Conservation (phyloP, 2,113 vertebrate genomes). For the Barnardius zonarius region DNA sequence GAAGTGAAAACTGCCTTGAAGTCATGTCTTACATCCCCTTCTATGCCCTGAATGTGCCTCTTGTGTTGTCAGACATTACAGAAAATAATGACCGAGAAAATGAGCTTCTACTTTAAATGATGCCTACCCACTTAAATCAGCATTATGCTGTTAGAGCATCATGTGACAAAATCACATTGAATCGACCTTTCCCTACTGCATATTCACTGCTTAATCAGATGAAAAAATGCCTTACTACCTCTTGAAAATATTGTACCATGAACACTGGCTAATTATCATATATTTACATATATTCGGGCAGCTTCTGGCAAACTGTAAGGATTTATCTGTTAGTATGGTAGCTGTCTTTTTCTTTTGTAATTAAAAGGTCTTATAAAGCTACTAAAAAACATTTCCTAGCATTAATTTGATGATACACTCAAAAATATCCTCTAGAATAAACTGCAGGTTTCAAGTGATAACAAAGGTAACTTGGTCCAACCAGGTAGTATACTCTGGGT, state of each 20-base stretch:
- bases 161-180: conserved; percentile 25
- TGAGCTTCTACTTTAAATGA: conserved; percentile 43
- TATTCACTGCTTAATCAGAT: conserved; percentile 55
- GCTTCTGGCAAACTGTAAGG: background rate
- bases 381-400: background rate
- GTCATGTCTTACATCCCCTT: background rate
- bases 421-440: background rate
- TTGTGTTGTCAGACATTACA: background rate
- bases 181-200: conserved; percentile 54
- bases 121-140: background rate
- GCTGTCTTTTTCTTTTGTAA: background rate
- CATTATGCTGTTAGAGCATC: background rate
- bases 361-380: background rate
- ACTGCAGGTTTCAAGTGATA: background rate
- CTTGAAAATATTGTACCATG: conserved; percentile 42
- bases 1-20: conserved; percentile 21
- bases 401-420: background rate
- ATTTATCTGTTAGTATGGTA: background rate
- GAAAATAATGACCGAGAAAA: conserved; percentile 32
- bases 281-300: conserved; percentile 47
- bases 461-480: background rate
- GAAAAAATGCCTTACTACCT: conserved; percentile 24
- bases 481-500: background rate
- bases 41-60: background rate
- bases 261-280: conserved; percentile 44